Conservation (phyloP, 2,113 vertebrate species). For the Malaclemys terrapin region DNA sequence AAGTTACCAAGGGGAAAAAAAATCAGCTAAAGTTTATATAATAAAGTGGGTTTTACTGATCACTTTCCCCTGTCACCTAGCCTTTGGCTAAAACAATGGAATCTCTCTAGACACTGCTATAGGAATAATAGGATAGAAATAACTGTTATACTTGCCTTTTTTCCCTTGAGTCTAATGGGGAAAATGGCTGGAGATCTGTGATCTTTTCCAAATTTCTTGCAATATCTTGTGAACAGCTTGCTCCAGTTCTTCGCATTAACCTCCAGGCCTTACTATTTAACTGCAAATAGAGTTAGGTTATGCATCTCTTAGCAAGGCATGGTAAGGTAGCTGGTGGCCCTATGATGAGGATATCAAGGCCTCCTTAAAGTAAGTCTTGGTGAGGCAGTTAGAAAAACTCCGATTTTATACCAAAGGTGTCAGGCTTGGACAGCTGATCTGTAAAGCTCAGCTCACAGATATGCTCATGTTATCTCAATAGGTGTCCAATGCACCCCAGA, state of each 20-base stretch:
- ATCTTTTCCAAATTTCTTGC: conserved; percentile 43
- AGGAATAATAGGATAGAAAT: neutral
- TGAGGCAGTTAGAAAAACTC: neutral
- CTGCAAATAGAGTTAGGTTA: conserved; percentile 68
- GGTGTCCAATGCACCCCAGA: neutral
- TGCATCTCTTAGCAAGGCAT: neutral
- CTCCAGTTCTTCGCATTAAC: conserved; percentile 64
- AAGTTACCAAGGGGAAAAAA: neutral
- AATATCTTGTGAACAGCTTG: conserved; percentile 59
- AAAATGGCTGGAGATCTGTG: conserved; percentile 22
- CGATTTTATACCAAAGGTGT: neutral
- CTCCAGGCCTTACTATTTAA: conserved; percentile 67
- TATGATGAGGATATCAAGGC: neutral
- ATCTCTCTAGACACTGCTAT: conserved; percentile 16
- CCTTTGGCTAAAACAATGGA: conserved; percentile 6
- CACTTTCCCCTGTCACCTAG: neutral
- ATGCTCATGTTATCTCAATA: neutral
- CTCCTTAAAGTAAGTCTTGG: neutral
- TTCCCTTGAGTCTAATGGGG: conserved; percentile 14
- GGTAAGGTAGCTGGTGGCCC: neutral
- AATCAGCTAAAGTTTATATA: conserved; percentile 4
- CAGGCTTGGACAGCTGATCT: neutral
- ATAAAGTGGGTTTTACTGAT: neutral
- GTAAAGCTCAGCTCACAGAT: neutral
- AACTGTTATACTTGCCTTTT: conserved; percentile 35